Evolutionary conservation across 2,888 invertebrate species (phyloP).

Genomic region (Drosophila borealis): DNA sequence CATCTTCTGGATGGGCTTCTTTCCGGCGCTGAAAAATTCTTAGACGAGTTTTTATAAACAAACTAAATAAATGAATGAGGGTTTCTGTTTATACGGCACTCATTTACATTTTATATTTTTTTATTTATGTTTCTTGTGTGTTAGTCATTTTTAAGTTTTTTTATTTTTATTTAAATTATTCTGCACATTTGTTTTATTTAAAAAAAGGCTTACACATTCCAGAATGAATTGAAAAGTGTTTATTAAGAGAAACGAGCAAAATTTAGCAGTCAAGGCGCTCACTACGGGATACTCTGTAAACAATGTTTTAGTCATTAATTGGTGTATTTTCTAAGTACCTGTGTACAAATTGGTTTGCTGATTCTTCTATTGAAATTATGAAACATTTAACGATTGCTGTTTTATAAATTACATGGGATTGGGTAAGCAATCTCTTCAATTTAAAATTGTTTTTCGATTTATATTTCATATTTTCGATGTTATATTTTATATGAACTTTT

Average conservation of each 20-base stretch:
- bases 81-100: not conserved
- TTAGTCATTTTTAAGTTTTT: slow-evolving; percentile 9
- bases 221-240: not conserved
- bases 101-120: not conserved
- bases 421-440: too few species aligned
- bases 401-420: too few species aligned
- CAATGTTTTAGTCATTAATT: too few species aligned
- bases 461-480: too few species aligned
- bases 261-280: not conserved
- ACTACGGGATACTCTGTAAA: not conserved
- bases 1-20: not conserved
- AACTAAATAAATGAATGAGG: slow-evolving; percentile 1
- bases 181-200: not conserved
- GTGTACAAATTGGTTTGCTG: too few species aligned
- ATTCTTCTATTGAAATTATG: too few species aligned
- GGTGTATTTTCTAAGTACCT: too few species aligned
- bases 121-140: not conserved
- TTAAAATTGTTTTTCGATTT: too few species aligned
- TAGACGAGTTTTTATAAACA: slow-evolving; percentile 7
- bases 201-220: slow-evolving; percentile 1
- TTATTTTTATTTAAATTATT: slow-evolving; percentile 16
- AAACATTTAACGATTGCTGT: too few species aligned
- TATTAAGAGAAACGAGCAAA: not conserved
- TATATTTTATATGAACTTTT: too few species aligned
- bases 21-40: not conserved